A percentile compares a stretch with the other conserved stretches of the same genome.
Evolutionary conservation across 2,888 invertebrate genomes (phyloP).

Genomic region (Acrobasis consociella): DNA sequence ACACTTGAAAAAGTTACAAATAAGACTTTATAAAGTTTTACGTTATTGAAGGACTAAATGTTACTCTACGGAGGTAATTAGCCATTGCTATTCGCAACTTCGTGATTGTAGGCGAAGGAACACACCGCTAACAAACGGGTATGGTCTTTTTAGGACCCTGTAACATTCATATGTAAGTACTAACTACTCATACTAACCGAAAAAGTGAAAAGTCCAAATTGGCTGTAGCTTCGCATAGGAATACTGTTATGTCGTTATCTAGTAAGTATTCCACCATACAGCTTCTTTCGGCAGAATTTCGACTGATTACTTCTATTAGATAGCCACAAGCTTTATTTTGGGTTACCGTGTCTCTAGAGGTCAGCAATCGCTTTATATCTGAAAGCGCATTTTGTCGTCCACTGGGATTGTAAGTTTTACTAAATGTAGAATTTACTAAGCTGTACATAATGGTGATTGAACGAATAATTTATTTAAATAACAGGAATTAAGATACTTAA

Average conservation of each 20-base stretch:
- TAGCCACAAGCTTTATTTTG: slow-evolving; percentile 73
- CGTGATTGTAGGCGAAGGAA: no score
- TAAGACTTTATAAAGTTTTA: no score
- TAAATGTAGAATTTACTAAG: slow-evolving; percentile 66
- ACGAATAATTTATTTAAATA: neutral
- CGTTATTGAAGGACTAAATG: no score
- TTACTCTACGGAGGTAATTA: no score
- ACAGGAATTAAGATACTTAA: no score
- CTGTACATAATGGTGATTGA: slow-evolving; percentile 50
- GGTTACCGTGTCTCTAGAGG: slow-evolving; percentile 62
- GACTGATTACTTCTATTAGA: slow-evolving; percentile 62
- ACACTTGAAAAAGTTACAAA: no score
- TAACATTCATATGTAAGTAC: no score
- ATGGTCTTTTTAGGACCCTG: no score
- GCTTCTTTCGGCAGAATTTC: slow-evolving; percentile 56
- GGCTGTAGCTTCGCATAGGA: slow-evolving; percentile 72
- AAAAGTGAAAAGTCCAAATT: slow-evolving; percentile 71
- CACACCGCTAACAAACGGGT: no score
- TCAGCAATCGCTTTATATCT: slow-evolving; percentile 68
- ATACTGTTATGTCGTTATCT: slow-evolving; percentile 70
- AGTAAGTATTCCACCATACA: slow-evolving; percentile 65
- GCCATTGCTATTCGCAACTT: no score
- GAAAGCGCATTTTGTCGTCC: slow-evolving; percentile 66
- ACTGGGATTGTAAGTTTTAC: slow-evolving; percentile 68
- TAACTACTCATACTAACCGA: slow-evolving; percentile 46